Evolutionary conservation across 2,888 invertebrate species (phyloP), one percentile per base, ranked within the genome.

Genomic region (Caenorhabditis uteleia): DNA sequence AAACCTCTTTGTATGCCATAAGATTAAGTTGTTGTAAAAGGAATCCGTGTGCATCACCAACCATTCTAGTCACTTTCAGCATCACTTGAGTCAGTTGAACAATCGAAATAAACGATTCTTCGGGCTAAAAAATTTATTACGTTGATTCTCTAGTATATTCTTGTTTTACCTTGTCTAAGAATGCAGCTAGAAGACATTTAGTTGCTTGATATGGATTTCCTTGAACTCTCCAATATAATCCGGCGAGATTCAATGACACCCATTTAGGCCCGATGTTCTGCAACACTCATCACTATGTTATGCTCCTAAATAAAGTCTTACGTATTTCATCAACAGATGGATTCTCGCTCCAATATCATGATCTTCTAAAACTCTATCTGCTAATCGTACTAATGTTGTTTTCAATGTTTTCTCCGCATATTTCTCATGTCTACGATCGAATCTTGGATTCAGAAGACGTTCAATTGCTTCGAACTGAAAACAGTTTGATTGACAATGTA

Each of bases 291-390:
- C 12, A 40, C 10, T 8, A 31, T 12, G 10, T 12, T 43, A 29
- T 43, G 16, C 6, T 12, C 5, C 6, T 27, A 16, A 42, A 10
- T 10, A 44, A 72, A 16, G 18, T 16, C 79, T 70, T 25, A 89
- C 89, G 86, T 87, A 88, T 78, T 89, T 87, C 78, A 89, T 88
- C 23, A 90, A 90, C 3, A 88, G 88, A 48, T 89, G 87, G 70
- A 91, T 90, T 62, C 91, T 86, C 78, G 91, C 91, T 0, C 91
- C 91, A 34, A 91, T 88, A 84, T 91, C 91, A 1, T 89, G 89
- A 65, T 84, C 83, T 21, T 68, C 62, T 16, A 71, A 36, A 7
- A 45, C 46, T 54, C 60, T 40, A 16, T 68, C 73, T 3, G 72
- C 72, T 18, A 74, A 53, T 12, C 71, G 60, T n/a, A 70, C 68